Percentiles rank a stretch among this genome's conserved stretches.
Evolutionary conservation across 2,888 invertebrate species (phyloP).

Genomic region (Caenorhabditis sp.): DNA sequence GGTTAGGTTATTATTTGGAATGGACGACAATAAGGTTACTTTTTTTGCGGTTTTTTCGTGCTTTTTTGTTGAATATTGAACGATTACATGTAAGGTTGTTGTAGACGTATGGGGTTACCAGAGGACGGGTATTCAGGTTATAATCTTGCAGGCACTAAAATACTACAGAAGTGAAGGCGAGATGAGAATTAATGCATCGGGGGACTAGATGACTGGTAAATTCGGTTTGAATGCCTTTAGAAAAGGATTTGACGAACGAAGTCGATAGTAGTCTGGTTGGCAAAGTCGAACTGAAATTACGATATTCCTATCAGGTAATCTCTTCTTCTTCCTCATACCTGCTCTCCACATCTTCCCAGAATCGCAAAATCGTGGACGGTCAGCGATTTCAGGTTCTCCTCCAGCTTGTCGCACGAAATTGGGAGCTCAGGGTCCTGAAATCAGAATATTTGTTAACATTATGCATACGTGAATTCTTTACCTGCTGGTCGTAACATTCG

Average conservation of each 20-base stretch:
- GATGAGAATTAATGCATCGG: slow-evolving; percentile 9
- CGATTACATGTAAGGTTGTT: no score
- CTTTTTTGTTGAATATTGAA: no score
- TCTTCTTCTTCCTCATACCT: not conserved
- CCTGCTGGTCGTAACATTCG: slow-evolving; percentile 44
- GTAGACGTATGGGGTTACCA: no score
- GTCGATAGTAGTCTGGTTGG: slow-evolving; percentile 43
- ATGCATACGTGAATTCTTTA: slow-evolving; percentile 4
- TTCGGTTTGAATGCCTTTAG: not conserved
- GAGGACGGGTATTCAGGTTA: no score
- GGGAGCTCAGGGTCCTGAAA: slow-evolving; percentile 53
- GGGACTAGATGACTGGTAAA: not conserved
- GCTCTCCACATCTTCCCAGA: slow-evolving; percentile 33
- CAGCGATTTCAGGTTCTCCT: slow-evolving; percentile 47
- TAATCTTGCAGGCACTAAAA: no score
- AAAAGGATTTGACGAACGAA: slow-evolving; percentile 45
- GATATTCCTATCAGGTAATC: not conserved
- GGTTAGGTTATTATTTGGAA: no score
- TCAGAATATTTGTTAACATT: slow-evolving; percentile 1
- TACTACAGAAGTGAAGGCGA: no score
- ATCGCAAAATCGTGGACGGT: slow-evolving; percentile 49
- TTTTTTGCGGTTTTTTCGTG: no score
- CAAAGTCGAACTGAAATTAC: slow-evolving; percentile 26
- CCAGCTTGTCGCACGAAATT: slow-evolving; percentile 41
- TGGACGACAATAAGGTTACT: no score